Conservation (phyloP, 2,888 invertebrate genomes). For the Eupithecia pulchellata region DNA sequence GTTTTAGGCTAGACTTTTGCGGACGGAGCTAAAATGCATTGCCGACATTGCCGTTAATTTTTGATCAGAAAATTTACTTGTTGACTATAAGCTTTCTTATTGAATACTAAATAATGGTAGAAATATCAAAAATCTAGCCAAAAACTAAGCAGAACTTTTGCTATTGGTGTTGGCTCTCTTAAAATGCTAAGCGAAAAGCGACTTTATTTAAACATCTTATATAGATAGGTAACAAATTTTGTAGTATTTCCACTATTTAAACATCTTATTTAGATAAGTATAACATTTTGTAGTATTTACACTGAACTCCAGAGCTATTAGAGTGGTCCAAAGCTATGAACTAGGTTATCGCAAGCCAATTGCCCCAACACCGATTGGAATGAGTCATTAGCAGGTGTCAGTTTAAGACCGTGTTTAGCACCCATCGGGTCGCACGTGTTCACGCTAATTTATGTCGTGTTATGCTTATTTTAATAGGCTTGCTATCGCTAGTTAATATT, state of each 20-base stretch:
- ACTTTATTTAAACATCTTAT: not conserved
- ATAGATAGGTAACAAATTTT: too few species aligned
- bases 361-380: conserved; percentile 8
- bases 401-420: conserved; percentile 12
- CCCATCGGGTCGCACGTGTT: conserved; percentile 26
- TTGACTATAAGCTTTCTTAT: too few species aligned
- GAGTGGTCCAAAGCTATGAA: not conserved
- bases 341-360: conserved; percentile 5
- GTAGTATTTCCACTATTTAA: too few species aligned
- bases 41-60: not conserved
- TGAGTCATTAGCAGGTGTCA: conserved; percentile 18
- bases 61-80: not conserved
- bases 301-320: not conserved
- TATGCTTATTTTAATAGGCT: conserved; percentile 13
- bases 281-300: not conserved
- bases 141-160: not conserved
- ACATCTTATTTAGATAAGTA: too few species aligned
- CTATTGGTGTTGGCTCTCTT: not conserved
- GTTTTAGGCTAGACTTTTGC: too few species aligned
- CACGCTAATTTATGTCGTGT: conserved; percentile 23
- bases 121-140: not conserved
- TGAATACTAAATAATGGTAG: not conserved
- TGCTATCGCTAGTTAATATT: conserved; percentile 1
- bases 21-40: too few species aligned
- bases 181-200: not conserved